These are phyloP conservation scores for Drosophila neutralis DNA, from an alignment of 2,888 invertebrate species.

Conservation along the genomic window DNA sequence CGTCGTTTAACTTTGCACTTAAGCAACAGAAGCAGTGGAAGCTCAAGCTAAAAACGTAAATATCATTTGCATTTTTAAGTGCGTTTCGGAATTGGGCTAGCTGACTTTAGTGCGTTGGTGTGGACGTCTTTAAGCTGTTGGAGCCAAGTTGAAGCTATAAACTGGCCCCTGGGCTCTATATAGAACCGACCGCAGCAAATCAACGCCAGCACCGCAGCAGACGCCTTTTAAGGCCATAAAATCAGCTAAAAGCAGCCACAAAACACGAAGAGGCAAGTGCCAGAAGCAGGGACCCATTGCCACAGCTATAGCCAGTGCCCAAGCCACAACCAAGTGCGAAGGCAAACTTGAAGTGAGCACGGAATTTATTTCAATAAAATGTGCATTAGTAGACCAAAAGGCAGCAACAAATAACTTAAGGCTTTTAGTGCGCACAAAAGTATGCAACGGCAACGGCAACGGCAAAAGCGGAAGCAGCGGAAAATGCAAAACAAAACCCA, in stretches of 20 bases:
- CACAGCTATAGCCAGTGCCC: slow-evolving; percentile 19
- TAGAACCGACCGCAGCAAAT: slow-evolving; percentile 67
- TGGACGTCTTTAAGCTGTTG: slow-evolving; percentile 55
- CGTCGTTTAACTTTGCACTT: slow-evolving; percentile 76
- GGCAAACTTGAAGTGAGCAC: slow-evolving; percentile 63
- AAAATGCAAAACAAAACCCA: slow-evolving; percentile 63
- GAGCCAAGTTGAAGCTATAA: slow-evolving; percentile 59
- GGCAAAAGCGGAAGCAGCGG: slow-evolving; percentile 5
- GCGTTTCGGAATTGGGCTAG: slow-evolving; percentile 52
- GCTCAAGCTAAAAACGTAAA: slow-evolving; percentile 68
- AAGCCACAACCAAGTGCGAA: slow-evolving; percentile 19
- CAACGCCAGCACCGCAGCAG: slow-evolving; percentile 67
- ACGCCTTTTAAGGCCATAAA: slow-evolving; percentile 77
- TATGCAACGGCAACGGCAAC: slow-evolving; percentile 42
- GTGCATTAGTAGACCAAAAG: slow-evolving; percentile 71
- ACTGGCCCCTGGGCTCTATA: slow-evolving; percentile 74
- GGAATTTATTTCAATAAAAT: slow-evolving; percentile 80
- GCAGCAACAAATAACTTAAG: slow-evolving; percentile 78
- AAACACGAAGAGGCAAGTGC: slow-evolving; percentile 66
- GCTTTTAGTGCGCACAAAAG: slow-evolving; percentile 72
- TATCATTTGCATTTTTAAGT: slow-evolving; percentile 79
- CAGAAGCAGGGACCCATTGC: slow-evolving; percentile 29
- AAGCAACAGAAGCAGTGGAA: slow-evolving; percentile 40
- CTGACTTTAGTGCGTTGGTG: slow-evolving; percentile 35
- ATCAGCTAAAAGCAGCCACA: slow-evolving; percentile 78